Evolutionary conservation across 2,888 invertebrate species (phyloP), one percentile per base, ranked within the genome.

Genomic region (Drosophila neotestacea): DNA sequence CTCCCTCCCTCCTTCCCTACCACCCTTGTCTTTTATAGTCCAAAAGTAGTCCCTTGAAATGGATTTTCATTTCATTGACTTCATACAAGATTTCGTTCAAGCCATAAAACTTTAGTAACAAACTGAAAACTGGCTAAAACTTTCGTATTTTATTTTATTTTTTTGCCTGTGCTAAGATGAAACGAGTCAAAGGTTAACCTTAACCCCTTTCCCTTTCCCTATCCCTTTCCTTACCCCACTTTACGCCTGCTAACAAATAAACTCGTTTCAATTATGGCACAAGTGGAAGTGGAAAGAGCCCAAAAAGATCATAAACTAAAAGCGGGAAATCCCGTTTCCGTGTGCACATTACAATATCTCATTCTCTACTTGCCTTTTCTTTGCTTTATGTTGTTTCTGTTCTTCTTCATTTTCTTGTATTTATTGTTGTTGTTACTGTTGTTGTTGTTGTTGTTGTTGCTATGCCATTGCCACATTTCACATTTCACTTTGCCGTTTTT

Each of bases 261-360:
- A 68, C 77, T 70, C 70, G 66, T 77, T 80, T 83, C 61, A 80
- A 77, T 78, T 78, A 80, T 69, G 73, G 61, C 30, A 11, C 52
- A 46, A 51, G 42, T 48, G 42, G 48, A 32, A 36, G 46, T 22
- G 39, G 42, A 47, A 55, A 60, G 44, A 51, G 55, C 41, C 52
- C 73, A 44, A 63, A 73, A 63, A 73, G 73, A 74, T 70, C 70
- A 72, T 64, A 54, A 66, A 68, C 77, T 68, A 42, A 72, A 68
- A 62, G 60, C 64, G 68, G 68, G 61, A 76, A 77, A 77, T 76
- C 62, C 64, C 64, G 64, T 77, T 69, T 77, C 68, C 64, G 63
- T 75, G 55, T 70, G 76, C 63, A 68, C 42, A 73, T 60, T 51
- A 44, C 46, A 73, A 46, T 60, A 50, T 44, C 22, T 11, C 42